These are phyloP conservation scores for Epicampocera succincta DNA, from an alignment of 2,888 invertebrate genomes.

Conservation along the genomic window DNA sequence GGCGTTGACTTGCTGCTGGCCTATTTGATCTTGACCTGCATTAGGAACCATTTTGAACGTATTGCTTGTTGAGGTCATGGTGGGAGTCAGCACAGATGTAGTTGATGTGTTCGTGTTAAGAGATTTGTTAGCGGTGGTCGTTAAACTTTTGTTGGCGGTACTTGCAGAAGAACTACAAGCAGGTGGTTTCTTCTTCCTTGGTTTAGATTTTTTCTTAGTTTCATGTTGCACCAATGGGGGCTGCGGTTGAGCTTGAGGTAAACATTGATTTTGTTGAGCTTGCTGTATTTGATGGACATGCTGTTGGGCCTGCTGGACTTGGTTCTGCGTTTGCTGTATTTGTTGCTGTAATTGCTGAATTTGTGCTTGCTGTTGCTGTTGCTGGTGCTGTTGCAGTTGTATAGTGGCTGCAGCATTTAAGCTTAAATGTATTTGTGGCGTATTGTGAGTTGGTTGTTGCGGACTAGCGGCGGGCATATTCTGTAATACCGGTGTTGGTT, in stretches of 20 bases:
- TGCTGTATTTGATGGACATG: conserved; percentile 55
- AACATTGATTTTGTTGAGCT: conserved; percentile 70
- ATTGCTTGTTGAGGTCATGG: conserved; percentile 57
- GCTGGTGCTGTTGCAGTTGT: conserved; percentile 76
- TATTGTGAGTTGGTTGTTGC: conserved; percentile 71
- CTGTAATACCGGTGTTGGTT: conserved; percentile 75
- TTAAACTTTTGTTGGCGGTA: conserved; percentile 46
- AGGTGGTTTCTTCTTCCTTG: conserved; percentile 75
- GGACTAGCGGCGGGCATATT: conserved; percentile 69
- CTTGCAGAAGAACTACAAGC: conserved; percentile 56
- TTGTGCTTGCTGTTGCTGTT: conserved; percentile 76
- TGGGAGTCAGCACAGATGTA: conserved; percentile 54
- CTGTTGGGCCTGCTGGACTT: conserved; percentile 66
- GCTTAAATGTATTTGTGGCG: conserved; percentile 70
- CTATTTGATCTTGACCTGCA: conserved; percentile 53
- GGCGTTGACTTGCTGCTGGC: conserved; percentile 40
- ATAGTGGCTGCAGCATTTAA: conserved; percentile 75
- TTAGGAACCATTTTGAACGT: conserved; percentile 68
- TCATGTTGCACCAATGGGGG: conserved; percentile 74
- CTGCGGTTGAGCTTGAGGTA: conserved; percentile 74
- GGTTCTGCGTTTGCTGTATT: conserved; percentile 65
- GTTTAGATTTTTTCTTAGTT: conserved; percentile 76
- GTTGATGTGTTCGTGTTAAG: conserved; percentile 55
- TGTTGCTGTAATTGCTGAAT: conserved; percentile 67
- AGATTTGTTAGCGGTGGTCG: conserved; percentile 61